Conservation (phyloP, 2,797 vertebrate species). For the Oreochromis mossambicus region DNA sequence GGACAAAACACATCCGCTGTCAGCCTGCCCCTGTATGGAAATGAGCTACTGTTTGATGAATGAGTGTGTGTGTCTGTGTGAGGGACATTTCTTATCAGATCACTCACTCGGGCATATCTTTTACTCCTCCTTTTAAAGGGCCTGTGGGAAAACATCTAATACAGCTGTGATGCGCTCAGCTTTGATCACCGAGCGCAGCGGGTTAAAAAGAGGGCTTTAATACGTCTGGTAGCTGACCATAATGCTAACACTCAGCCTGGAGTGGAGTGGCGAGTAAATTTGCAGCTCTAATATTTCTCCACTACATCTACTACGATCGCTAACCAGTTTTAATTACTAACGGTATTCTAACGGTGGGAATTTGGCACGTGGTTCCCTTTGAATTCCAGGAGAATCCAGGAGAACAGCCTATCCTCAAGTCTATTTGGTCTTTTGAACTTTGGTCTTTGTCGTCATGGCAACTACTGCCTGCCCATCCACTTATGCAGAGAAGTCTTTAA, state of each 20-base stretch:
- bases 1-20: background rate
- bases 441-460: constrained; percentile 49
- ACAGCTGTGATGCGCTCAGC: background rate
- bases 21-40: constrained; percentile 2
- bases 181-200: constrained; percentile 3
- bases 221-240: background rate
- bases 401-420: background rate
- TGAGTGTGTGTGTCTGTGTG: background rate
- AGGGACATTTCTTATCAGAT: constrained; percentile 16
- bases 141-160: background rate
- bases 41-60: constrained; percentile 1
- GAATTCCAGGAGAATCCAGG: background rate
- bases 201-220: background rate
- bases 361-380: background rate
- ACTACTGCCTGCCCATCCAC: constrained; percentile 44
- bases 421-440: constrained; percentile 38
- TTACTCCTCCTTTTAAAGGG: background rate
- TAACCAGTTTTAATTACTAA: background rate
- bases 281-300: background rate
- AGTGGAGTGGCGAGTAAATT: background rate
- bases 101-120: constrained; percentile 5
- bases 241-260: background rate
- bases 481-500: constrained; percentile 58
- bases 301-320: fast-evolving
- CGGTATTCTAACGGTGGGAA: background rate